Conservation (phyloP, 2,888 invertebrate genomes). For the Thymelicus acteon region DNA sequence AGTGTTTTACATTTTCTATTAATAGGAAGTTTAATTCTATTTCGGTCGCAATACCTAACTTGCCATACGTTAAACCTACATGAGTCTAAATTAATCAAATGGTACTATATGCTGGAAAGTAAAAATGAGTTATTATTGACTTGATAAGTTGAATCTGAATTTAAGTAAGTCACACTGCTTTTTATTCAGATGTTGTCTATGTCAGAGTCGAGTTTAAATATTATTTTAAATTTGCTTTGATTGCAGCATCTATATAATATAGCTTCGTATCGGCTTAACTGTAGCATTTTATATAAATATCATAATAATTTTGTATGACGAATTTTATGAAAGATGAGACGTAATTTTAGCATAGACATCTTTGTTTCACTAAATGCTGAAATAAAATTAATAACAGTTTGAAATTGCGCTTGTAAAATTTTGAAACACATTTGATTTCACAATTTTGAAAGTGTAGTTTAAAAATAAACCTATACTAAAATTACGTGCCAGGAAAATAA, state of each 20-base stretch:
- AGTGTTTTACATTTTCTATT: not conserved
- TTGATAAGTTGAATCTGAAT: not conserved
- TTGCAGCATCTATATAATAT: constrained; percentile 16
- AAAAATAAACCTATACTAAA: not conserved
- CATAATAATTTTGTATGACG: not conserved
- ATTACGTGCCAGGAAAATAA: not conserved
- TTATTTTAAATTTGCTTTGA: constrained; percentile 41
- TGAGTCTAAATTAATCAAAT: no score
- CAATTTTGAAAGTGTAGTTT: not conserved
- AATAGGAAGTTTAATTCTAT: not conserved
- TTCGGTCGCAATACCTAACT: constrained; percentile 2
- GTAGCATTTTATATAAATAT: constrained; percentile 6
- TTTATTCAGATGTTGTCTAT: not conserved
- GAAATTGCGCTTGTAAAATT: not conserved
- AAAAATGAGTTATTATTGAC: not conserved
- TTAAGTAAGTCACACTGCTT: not conserved
- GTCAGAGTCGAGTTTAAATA: constrained; percentile 13
- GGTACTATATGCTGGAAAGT: not conserved
- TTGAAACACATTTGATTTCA: not conserved
- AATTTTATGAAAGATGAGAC: not conserved
- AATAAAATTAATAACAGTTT: no score
- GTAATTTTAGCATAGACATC: constrained; percentile 2
- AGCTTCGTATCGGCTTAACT: not conserved
- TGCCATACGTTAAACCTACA: constrained; percentile 16
- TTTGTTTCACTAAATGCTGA: no score